These are phyloP conservation scores for Heterodera schachtii DNA, from an alignment of 1,140 invertebrate genomes.

Conservation along the genomic window DNA sequence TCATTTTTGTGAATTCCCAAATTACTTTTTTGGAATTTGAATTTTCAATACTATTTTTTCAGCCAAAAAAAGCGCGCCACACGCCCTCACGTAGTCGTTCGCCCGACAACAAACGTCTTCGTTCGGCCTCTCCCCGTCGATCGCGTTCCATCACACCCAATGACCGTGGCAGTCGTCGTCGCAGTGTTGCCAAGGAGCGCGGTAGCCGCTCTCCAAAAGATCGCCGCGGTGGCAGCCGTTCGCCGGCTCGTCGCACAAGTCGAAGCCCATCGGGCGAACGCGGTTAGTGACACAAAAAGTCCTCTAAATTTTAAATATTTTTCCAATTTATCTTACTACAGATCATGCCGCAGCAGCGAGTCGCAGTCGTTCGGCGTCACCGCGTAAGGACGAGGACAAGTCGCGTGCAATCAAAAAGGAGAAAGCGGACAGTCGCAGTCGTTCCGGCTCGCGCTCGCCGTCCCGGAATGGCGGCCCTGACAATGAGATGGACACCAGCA, in stretches of 20 bases:
- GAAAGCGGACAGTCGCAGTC: constrained; percentile 15
- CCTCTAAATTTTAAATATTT: too few species aligned
- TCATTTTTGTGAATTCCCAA: neutral
- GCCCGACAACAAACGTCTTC: neutral
- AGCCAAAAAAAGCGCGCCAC: constrained; percentile 19
- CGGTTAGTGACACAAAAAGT: neutral
- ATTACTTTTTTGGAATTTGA: too few species aligned
- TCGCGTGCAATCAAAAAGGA: neutral
- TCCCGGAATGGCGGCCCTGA: constrained; percentile 22
- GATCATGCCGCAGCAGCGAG: too few species aligned
- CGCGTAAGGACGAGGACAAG: neutral
- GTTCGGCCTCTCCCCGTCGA: constrained; percentile 18
- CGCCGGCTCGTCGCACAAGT: neutral
- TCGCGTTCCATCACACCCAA: constrained; percentile 30
- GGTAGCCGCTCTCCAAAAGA: neutral
- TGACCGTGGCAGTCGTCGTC: constrained; percentile 1
- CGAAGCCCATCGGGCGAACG: neutral
- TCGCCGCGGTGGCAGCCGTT: neutral
- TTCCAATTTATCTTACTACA: neutral
- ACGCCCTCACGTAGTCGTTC: constrained; percentile 27
- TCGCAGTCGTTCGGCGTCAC: neutral
- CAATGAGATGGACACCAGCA: neutral
- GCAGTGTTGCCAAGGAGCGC: neutral
- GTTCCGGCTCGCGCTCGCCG: constrained; percentile 31
- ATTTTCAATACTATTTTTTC: neutral